Base-by-base conservation (phyloP, 2,113 vertebrate genomes). In the Poeciliopsis occidentalis region DNA sequence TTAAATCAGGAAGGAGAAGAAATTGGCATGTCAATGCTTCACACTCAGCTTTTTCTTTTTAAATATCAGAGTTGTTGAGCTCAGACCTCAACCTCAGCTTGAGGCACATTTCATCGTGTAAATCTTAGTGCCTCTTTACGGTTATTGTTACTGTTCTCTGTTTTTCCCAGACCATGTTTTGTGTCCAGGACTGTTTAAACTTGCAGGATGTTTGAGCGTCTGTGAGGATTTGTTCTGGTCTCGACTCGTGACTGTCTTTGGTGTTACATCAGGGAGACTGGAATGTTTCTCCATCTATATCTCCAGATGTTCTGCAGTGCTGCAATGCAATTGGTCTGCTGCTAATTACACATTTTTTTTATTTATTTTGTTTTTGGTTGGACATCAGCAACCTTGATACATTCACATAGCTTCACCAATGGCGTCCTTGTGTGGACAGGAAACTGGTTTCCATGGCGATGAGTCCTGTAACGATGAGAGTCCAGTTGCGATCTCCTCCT, bases 401-500 rank as follows among this genome's bases (percentile, higher is more conserved):
- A 12, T 37, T 69, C 65, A 67, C 61, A 51, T 69, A 71, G 61
- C 83, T 60, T 41, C 69, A 85, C 82, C 75, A 76, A 93, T 93
- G 92, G 91, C 90, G 83, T 70, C 75, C 68, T 75, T 79, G 60
- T 79, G 73, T 1, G 67, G 63, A 41, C 82, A 67, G 37, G 34
- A 79, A 76, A 34, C 87, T 81, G 80, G 70, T 80, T 80, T 60
- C 30, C 62, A 67, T 72, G 83, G 84, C 64, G 76, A 88, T 81
- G 73, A 63, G 51, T 71, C 27, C 34, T 51, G 67, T 63, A 85
- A 70, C 0, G 85, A 24, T 24, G 51, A 91, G 80, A 77, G 41
- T 75, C 91, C 90, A 29, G 74, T 81, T 11, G 75, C 88, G 78
- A 71, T 81, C 65, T 92, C 91, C 71, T 91, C 86, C 7, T 91